These are phyloP conservation scores for Chrysopa pallens DNA, from an alignment of 1,140 invertebrate genomes.

Conservation along the genomic window DNA sequence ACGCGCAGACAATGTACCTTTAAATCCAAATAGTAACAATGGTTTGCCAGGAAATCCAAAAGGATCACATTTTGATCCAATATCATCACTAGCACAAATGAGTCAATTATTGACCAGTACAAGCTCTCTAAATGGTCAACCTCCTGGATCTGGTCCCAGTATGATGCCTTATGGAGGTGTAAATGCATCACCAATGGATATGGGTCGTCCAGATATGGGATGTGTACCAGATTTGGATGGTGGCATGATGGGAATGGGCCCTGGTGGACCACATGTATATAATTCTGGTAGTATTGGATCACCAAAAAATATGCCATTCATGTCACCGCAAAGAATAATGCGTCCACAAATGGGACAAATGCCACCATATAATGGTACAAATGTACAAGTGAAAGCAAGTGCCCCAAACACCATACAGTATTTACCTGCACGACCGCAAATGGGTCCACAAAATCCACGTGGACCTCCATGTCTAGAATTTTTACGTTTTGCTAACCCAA, in stretches of 20 bases:
- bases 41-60: constrained; percentile 36
- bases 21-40: constrained; percentile 60
- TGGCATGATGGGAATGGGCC: constrained; percentile 16
- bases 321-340: constrained; percentile 22
- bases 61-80: constrained; percentile 67
- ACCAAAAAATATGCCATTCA: constrained; percentile 18
- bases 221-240: constrained; percentile 22
- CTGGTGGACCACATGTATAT: constrained; percentile 21
- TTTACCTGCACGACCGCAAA: constrained; percentile 74
- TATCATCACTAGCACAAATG: constrained; percentile 86
- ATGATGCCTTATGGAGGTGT: constrained; percentile 34
- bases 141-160: constrained; percentile 30
- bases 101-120: constrained; percentile 72
- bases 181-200: constrained; percentile 32
- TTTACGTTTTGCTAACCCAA: constrained; percentile 66
- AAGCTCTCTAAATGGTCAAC: constrained; percentile 27
- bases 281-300: constrained; percentile 9
- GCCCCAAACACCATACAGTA: constrained; percentile 97
- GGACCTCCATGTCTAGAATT: constrained; percentile 85
- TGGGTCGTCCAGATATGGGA: constrained; percentile 24
- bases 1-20: constrained; percentile 59
- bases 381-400: constrained; percentile 86
- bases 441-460: constrained; percentile 40
- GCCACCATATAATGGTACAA: constrained; percentile 59
- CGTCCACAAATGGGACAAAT: constrained; percentile 27